Evolutionary conservation across 2,888 invertebrate genomes (phyloP).

Genomic region (Ormyrus pomaceus): DNA sequence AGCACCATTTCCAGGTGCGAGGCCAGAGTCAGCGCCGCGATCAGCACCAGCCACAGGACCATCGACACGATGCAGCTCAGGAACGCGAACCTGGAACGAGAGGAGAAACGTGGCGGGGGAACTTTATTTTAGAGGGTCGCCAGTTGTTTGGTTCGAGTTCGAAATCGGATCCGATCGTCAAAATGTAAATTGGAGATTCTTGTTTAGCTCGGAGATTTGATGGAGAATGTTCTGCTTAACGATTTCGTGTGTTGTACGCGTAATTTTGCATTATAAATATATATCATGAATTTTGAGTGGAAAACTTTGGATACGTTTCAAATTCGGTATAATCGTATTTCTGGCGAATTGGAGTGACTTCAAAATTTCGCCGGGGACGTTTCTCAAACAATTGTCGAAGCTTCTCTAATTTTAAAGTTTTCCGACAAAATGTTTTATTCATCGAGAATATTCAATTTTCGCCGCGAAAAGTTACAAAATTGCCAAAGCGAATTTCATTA

Average conservation of each 20-base stretch:
- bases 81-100: constrained; percentile 69
- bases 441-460: neutral
- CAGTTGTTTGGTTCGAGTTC: too few species aligned
- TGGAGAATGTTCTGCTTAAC: neutral
- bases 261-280: constrained; percentile 2
- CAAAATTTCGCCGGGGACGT: constrained; percentile 5
- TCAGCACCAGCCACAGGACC: constrained; percentile 79
- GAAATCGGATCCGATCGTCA: too few species aligned
- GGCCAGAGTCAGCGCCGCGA: constrained; percentile 79
- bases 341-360: neutral
- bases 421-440: constrained; percentile 6
- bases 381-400: constrained; percentile 12
- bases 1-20: constrained; percentile 84
- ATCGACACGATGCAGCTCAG: constrained; percentile 80
- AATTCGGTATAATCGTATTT: constrained; percentile 1
- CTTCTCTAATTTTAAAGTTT: constrained; percentile 4
- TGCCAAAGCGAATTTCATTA: neutral
- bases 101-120: too few species aligned
- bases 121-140: too few species aligned
- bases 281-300: neutral
- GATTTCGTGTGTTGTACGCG: neutral
- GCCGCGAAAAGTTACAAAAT: neutral
- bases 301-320: neutral
- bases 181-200: too few species aligned
- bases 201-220: too few species aligned